These are phyloP conservation scores for Mormoops blainvillei DNA, from an alignment of 2,113 vertebrate species.

Conservation along the genomic window DNA sequence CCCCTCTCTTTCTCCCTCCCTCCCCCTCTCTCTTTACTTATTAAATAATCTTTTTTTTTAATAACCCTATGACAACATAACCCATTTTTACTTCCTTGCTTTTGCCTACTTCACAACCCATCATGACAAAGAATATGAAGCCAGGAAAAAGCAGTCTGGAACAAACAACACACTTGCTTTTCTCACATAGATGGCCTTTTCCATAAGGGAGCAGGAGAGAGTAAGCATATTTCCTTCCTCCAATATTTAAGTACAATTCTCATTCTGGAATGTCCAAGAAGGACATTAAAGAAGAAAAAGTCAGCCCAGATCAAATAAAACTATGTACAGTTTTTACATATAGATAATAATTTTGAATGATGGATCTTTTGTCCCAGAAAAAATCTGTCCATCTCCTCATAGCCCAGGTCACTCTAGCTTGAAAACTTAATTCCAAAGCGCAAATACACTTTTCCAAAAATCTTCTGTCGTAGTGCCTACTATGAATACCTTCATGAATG, in stretches of 20 bases:
- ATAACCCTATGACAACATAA: neutral
- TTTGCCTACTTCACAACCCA: neutral
- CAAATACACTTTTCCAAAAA: constrained; percentile 22
- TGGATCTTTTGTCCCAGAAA: neutral
- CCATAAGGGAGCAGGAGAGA: neutral
- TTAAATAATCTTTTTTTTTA: too few species aligned
- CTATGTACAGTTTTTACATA: neutral
- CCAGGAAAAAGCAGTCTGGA: neutral
- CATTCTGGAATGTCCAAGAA: neutral
- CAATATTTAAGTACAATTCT: constrained; percentile 12
- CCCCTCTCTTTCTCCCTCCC: too few species aligned
- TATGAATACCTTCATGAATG: neutral
- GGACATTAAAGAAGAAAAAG: neutral
- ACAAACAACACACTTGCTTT: neutral
- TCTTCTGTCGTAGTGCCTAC: neutral
- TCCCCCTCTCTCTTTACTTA: too few species aligned
- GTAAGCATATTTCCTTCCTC: neutral
- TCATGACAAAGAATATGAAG: neutral
- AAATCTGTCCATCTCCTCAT: neutral
- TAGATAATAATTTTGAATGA: constrained; percentile 6
- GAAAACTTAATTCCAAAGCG: constrained; percentile 6
- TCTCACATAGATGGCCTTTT: neutral
- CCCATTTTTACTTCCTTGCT: neutral
- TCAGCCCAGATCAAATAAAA: neutral
- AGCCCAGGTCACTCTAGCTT: neutral